Evolutionary conservation across 2,888 invertebrate species (phyloP).

Genomic region (Ennomos quercinarius): DNA sequence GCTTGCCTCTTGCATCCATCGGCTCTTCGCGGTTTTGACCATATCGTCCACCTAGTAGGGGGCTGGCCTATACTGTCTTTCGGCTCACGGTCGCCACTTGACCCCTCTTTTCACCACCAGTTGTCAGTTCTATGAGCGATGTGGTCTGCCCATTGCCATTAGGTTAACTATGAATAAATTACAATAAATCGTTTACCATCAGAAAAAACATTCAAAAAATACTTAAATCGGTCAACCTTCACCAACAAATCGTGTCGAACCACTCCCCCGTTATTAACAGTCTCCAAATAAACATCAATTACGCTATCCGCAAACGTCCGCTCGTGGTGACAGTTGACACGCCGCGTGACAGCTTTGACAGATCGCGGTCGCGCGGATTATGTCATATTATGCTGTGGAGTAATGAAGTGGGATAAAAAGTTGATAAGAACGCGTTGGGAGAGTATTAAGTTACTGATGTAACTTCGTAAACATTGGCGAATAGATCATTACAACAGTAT

Average conservation of each 20-base stretch:
- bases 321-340: conserved; percentile 41
- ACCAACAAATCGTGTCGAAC: conserved; percentile 20
- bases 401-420: conserved; percentile 26
- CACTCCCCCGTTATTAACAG: conserved; percentile 37
- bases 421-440: conserved; percentile 16
- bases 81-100: too few species aligned
- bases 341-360: conserved; percentile 63
- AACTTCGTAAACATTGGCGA: too few species aligned
- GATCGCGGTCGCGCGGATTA: conserved; percentile 75
- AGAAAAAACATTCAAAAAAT: conserved; percentile 4
- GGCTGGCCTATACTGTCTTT: too few species aligned
- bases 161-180: background rate
- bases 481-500: too few species aligned
- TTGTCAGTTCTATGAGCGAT: too few species aligned
- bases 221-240: conserved; percentile 17
- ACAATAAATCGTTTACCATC: background rate
- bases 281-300: conserved; percentile 36
- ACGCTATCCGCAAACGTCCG: conserved; percentile 41
- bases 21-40: too few species aligned
- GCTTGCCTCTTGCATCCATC: too few species aligned
- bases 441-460: background rate
- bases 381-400: conserved; percentile 60
- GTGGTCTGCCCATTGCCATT: too few species aligned
- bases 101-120: too few species aligned
- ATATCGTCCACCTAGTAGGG: too few species aligned